These are phyloP conservation scores for Falco rusticolus DNA, from an alignment of 2,797 vertebrate genomes.

Conservation along the genomic window DNA sequence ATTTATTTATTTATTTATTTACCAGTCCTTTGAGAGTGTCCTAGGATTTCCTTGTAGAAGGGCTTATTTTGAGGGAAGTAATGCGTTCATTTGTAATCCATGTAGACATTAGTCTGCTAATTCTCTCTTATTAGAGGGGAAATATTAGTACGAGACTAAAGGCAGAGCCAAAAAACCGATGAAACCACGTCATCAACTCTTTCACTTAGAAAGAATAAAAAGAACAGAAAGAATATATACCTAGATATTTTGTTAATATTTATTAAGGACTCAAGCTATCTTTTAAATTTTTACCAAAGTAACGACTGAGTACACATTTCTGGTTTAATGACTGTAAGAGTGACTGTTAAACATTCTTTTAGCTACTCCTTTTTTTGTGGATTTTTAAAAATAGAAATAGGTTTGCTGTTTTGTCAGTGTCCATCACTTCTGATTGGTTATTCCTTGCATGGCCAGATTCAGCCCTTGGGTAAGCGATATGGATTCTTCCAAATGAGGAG, in stretches of 20 bases:
- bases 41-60: background rate
- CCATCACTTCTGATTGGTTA: background rate
- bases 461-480: background rate
- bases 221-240: background rate
- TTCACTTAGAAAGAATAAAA: background rate
- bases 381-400: background rate
- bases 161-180: background rate
- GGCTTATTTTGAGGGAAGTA: background rate
- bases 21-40: background rate
- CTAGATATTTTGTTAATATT: background rate
- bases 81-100: background rate
- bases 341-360: background rate
- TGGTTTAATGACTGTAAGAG: background rate
- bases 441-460: background rate
- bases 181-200: background rate
- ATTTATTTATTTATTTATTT: background rate
- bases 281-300: background rate
- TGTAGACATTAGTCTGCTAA: background rate
- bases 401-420: background rate
- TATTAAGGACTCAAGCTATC: background rate
- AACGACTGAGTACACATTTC: accelerated
- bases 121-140: background rate
- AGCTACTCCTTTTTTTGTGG: background rate
- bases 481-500: background rate
- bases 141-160: background rate